phyloP scores from a whole-genome alignment of 2,797 vertebrate species.

The Enteromius afrohamiltoni region DNA sequence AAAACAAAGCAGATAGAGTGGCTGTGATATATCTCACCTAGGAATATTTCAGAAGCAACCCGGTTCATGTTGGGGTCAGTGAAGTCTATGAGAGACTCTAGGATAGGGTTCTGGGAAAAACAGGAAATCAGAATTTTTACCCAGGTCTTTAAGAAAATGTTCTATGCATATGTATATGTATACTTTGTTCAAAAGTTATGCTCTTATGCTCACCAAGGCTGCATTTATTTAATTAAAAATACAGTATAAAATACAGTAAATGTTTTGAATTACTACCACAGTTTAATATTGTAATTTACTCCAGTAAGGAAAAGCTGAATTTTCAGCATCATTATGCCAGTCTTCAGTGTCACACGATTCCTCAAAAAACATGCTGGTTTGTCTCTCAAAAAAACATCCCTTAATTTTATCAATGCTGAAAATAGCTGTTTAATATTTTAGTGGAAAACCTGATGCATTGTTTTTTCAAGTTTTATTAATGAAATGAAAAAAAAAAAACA shows the following conservation, averaged over 20 bases:
- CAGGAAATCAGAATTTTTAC: background rate
- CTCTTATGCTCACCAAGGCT: background rate
- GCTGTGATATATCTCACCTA: constrained; percentile 76
- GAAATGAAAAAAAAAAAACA: background rate
- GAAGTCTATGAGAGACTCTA: constrained; percentile 93
- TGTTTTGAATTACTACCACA: background rate
- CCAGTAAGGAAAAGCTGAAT: background rate
- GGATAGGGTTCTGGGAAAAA: constrained; percentile 81
- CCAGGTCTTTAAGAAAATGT: background rate
- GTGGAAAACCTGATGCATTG: background rate
- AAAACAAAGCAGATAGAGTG: background rate
- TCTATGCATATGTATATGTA: background rate
- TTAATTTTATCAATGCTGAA: background rate
- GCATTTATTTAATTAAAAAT: background rate
- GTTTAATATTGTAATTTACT: background rate
- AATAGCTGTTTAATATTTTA: background rate
- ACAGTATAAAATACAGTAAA: background rate
- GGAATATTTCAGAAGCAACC: constrained; percentile 87
- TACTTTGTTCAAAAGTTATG: background rate
- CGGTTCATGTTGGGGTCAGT: constrained; percentile 85
- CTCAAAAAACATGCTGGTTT: background rate
- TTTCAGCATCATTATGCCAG: background rate
- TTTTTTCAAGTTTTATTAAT: background rate
- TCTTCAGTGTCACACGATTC: background rate
- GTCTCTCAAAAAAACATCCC: background rate